phyloP scores from a whole-genome alignment of 2,113 vertebrate genomes.

The Procavia capensis region DNA sequence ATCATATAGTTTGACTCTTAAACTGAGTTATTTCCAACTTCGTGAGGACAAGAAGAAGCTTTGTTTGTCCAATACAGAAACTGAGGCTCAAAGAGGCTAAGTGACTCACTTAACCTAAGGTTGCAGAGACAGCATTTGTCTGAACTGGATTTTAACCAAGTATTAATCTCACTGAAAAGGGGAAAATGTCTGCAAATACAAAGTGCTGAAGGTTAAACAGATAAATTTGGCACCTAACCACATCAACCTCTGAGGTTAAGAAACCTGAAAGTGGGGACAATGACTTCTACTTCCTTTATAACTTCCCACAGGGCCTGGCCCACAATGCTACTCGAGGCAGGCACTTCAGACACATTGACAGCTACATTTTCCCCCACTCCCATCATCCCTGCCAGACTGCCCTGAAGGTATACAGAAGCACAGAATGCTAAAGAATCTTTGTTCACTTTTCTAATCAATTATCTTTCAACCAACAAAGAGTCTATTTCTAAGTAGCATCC shows the following conservation, averaged over 20 bases:
- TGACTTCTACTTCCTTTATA: background rate
- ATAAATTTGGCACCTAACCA: conserved; percentile 11
- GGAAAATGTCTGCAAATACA: background rate
- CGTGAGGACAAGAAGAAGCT: background rate
- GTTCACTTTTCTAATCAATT: background rate
- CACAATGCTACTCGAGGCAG: rapidly evolving
- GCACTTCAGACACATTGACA: rapidly evolving
- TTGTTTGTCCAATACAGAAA: background rate
- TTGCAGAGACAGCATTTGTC: rapidly evolving
- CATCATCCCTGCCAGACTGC: background rate
- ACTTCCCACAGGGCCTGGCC: background rate
- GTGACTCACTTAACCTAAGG: background rate
- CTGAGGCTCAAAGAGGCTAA: background rate
- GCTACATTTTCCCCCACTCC: too few species aligned
- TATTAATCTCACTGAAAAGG: background rate
- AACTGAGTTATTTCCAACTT: background rate
- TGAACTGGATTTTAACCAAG: too few species aligned
- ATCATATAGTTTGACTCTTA: background rate
- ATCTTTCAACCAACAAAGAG: background rate
- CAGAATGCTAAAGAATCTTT: rapidly evolving
- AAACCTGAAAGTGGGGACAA: background rate
- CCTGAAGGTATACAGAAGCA: background rate
- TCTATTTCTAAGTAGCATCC: background rate
- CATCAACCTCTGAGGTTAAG: conserved; percentile 45
- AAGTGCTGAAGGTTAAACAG: background rate